Percentiles rank a stretch among this genome's conserved stretches.
These are phyloP conservation scores for Melolontha melolontha DNA, from an alignment of 2,888 invertebrate genomes.

Conservation along the genomic window DNA sequence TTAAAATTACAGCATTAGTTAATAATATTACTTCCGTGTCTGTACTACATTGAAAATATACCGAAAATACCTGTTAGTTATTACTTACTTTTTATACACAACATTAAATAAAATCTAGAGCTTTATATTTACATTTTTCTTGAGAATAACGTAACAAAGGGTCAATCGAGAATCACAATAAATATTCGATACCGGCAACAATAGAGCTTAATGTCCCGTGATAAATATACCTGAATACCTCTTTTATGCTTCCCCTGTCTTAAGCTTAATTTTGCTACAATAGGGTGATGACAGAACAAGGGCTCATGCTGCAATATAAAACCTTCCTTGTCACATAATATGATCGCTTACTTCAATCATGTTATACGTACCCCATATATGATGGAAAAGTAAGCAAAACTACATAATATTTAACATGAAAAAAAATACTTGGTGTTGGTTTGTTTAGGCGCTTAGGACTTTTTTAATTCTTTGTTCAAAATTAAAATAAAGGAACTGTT, in stretches of 20 bases:
- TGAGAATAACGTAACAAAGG: slow-evolving; percentile 36
- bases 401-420: too few species aligned
- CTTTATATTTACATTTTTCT: slow-evolving; percentile 47
- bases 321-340: slow-evolving; percentile 1
- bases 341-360: neutral
- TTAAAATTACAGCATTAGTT: too few species aligned
- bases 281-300: slow-evolving; percentile 34
- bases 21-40: too few species aligned
- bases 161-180: slow-evolving; percentile 43
- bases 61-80: too few species aligned
- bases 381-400: too few species aligned
- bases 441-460: too few species aligned
- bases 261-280: slow-evolving; percentile 47
- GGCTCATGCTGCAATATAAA: neutral
- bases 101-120: slow-evolving; percentile 34
- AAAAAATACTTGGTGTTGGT: too few species aligned
- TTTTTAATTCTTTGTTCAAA: too few species aligned
- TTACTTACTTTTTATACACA: neutral
- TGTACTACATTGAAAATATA: too few species aligned
- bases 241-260: slow-evolving; percentile 49
- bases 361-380: too few species aligned
- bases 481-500: too few species aligned
- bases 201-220: slow-evolving; percentile 51
- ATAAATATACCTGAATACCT: slow-evolving; percentile 52
- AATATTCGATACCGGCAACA: slow-evolving; percentile 49